phyloP scores from a whole-genome alignment of 1,140 invertebrate genomes.

The Limonius californicus region DNA sequence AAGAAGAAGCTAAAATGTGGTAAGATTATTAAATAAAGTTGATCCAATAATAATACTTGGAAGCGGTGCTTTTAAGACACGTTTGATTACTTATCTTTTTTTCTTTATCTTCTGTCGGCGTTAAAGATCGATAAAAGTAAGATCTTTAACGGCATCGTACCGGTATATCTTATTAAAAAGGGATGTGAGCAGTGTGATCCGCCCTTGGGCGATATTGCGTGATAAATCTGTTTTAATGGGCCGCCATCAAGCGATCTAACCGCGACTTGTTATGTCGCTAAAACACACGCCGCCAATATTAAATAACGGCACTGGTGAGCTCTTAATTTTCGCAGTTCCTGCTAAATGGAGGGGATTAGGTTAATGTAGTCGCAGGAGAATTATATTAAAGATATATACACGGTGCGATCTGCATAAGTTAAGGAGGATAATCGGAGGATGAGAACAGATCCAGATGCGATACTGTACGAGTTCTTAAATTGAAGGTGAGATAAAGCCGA shows the following conservation, averaged over 20 bases:
- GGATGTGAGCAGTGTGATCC: neutral
- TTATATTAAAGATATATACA: slow-evolving; percentile 9
- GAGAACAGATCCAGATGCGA: slow-evolving; percentile 24
- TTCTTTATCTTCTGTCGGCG: too few species aligned
- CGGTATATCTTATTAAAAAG: too few species aligned
- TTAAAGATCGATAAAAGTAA: too few species aligned
- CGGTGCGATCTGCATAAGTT: slow-evolving; percentile 10
- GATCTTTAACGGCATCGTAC: too few species aligned
- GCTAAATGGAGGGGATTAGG: neutral
- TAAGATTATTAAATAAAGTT: too few species aligned
- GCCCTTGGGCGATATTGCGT: neutral
- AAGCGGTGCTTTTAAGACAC: too few species aligned
- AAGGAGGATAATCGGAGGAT: slow-evolving; percentile 1
- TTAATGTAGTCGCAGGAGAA: neutral
- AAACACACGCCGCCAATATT: neutral
- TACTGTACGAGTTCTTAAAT: slow-evolving; percentile 25
- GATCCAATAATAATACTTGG: too few species aligned
- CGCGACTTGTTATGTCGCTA: slow-evolving; percentile 1
- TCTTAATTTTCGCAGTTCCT: slow-evolving; percentile 3
- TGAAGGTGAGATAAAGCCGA: slow-evolving; percentile 21
- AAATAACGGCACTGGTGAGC: neutral
- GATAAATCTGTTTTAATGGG: slow-evolving; percentile 6
- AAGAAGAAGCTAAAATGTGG: too few species aligned
- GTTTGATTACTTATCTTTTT: too few species aligned
- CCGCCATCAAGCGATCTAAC: neutral